Evolutionary conservation across 92 coral and sea anemone species (phyloP).

Genomic region (Desmophyllum pertusum): DNA sequence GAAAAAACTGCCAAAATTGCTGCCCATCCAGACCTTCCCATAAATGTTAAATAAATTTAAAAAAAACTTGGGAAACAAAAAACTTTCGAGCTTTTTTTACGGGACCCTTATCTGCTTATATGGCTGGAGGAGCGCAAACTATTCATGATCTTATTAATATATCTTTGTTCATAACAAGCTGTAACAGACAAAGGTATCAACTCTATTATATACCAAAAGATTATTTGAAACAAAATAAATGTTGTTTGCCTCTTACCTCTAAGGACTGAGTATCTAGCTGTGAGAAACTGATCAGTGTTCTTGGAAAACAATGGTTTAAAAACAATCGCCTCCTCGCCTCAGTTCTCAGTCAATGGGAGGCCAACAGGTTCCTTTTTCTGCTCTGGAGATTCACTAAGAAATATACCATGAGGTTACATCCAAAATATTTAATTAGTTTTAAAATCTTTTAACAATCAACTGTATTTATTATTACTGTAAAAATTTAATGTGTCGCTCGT

Average conservation of each 20-base stretch:
- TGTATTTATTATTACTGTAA: neutral
- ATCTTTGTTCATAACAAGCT: neutral
- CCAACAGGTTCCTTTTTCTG: neutral
- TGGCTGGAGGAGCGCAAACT: neutral
- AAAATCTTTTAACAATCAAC: neutral
- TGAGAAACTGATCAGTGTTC: neutral
- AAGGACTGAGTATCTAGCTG: neutral
- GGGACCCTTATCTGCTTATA: no score
- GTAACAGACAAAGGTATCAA: no score
- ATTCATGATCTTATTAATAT: neutral
- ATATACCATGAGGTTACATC: neutral
- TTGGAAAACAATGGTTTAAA: neutral
- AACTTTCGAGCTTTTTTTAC: no score
- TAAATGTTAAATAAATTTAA: no score
- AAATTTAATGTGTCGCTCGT: neutral
- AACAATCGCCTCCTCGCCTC: no score
- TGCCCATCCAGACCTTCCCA: neutral
- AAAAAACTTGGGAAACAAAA: no score
- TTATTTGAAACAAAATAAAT: no score
- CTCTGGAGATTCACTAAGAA: no score
- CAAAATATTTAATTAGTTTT: neutral
- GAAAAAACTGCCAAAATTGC: neutral
- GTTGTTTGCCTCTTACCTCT: neutral
- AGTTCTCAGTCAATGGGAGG: neutral
- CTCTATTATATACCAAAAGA: neutral